phyloP scores from a whole-genome alignment of 2,113 vertebrate species.

The Peromyscus leucopus region DNA sequence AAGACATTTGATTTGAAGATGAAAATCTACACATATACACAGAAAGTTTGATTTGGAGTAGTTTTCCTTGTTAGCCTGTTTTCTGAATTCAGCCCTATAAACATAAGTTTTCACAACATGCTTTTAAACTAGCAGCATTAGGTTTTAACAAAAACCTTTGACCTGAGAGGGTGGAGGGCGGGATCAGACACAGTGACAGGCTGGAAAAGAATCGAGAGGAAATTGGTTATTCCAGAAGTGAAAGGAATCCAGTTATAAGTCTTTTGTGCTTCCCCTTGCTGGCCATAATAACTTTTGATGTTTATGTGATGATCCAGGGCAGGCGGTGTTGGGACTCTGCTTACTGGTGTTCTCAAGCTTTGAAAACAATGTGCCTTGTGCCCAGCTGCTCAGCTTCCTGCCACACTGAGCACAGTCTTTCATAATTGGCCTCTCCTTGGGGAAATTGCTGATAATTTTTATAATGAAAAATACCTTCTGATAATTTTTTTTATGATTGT shows the following conservation, averaged over 20 bases:
- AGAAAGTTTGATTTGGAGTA: not conserved
- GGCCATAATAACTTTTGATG: not conserved
- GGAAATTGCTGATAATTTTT: not conserved
- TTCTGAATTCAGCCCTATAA: not conserved
- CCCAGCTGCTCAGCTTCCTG: not conserved
- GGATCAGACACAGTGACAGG: not conserved
- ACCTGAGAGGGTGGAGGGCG: not conserved
- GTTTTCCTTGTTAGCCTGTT: not conserved
- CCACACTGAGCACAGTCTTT: not conserved
- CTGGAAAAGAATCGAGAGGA: not conserved
- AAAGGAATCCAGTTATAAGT: slow-evolving; percentile 5
- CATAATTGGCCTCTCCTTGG: not conserved
- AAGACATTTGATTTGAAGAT: not conserved
- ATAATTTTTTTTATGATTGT: not conserved
- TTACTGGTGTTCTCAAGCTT: not conserved
- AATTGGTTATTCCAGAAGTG: not conserved
- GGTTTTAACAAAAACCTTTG: slow-evolving; percentile 15
- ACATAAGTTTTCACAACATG: slow-evolving; percentile 11
- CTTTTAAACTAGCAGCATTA: slow-evolving; percentile 22
- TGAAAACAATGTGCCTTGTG: not conserved
- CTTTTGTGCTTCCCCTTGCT: not conserved
- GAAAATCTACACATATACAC: slow-evolving; percentile 1
- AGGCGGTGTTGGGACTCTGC: not conserved
- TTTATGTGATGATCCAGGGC: not conserved
- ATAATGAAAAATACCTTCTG: not conserved